phyloP scores from a whole-genome alignment of 2,797 vertebrate genomes.

The Esox lucius region DNA sequence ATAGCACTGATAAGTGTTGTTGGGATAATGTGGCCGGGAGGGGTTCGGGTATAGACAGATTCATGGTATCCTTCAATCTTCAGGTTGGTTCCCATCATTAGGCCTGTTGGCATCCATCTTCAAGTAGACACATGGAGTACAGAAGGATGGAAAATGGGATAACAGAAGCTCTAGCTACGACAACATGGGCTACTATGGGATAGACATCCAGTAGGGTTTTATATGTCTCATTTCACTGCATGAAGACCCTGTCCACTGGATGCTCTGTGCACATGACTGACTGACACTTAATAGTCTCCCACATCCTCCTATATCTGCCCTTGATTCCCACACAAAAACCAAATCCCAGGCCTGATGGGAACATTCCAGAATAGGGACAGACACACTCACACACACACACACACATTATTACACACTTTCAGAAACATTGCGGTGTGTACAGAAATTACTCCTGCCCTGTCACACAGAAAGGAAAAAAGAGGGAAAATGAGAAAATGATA shows the following conservation, averaged over 20 bases:
- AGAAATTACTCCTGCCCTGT: slow-evolving; percentile 26
- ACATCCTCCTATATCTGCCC: slow-evolving; percentile 65
- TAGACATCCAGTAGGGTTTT: slow-evolving; percentile 3
- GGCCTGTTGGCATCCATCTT: slow-evolving; percentile 19
- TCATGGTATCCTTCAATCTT: slow-evolving; percentile 58
- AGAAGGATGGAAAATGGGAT: neutral
- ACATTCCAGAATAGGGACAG: slow-evolving; percentile 52
- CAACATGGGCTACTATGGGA: neutral
- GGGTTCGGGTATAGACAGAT: slow-evolving; percentile 60
- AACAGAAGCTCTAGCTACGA: slow-evolving; percentile 21
- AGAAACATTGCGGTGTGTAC: slow-evolving; percentile 38
- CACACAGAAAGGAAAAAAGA: slow-evolving; percentile 16
- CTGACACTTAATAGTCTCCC: slow-evolving; percentile 55
- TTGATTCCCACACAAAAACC: slow-evolving; percentile 71
- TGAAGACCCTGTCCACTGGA: slow-evolving; percentile 38
- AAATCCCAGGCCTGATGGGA: slow-evolving; percentile 59
- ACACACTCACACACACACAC: slow-evolving; percentile 7
- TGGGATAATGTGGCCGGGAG: slow-evolving; percentile 29
- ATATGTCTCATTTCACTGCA: slow-evolving; percentile 16
- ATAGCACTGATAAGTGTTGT: slow-evolving; percentile 46
- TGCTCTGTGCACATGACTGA: slow-evolving; percentile 51
- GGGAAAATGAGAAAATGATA: slow-evolving; percentile 19
- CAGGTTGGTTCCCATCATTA: slow-evolving; percentile 51
- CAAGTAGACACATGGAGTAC: slow-evolving; percentile 19
- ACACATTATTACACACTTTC: slow-evolving; percentile 27